Evolutionary conservation across 64 coral and sea anemone genomes (phyloP), one percentile per base, ranked within the genome.

Genomic region (Montipora cactus): DNA sequence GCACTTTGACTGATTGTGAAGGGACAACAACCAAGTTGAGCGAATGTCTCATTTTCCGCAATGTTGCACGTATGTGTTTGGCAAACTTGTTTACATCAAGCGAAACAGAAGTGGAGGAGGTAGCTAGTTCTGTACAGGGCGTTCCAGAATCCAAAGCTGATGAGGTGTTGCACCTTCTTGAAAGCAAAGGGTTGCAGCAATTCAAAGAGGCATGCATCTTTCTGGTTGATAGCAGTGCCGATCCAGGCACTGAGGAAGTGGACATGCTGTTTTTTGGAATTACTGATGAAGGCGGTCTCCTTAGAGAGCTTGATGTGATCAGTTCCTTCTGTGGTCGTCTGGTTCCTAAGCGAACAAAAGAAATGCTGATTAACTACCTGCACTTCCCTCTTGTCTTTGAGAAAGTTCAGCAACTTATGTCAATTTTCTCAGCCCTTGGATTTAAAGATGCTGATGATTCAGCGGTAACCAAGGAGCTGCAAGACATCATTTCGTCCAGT

Each of bases 31-130:
- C 47, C 7, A 7, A 28, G 18, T 5, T 88, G 7, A 19, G 37
- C 50, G 46, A 15, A 73, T 52, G 44, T 47, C 0, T 72, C 37
- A 52, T 80, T 1, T 80, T 80, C n/a, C 0, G 14, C 78, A 80
- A 80, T n/a, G 19, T 80, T 25, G 50, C 78, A 80, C 78, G 50
- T 80, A 4, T 80, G 78, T 80, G 78, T 58, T 80, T 80, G 78
- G 13, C 3, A 80, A 9, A 80, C 10, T 19, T 2, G 5, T 57
- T 80, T 52, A 11, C 66, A 52, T n/a, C n/a, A 48, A 75, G n/a
- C 16, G 3, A 88, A 74, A 51, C 69, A 55, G 68, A 20, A 8
- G 3, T 52, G 8, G 67, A 75, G 12, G 37, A 73, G 13, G 11
- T 55, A 20, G 15, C 19, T 11, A 1, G 3, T 52, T 5, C 20